phyloP scores from a whole-genome alignment of 2,888 invertebrate genomes.

The Pyrrhia umbra region DNA sequence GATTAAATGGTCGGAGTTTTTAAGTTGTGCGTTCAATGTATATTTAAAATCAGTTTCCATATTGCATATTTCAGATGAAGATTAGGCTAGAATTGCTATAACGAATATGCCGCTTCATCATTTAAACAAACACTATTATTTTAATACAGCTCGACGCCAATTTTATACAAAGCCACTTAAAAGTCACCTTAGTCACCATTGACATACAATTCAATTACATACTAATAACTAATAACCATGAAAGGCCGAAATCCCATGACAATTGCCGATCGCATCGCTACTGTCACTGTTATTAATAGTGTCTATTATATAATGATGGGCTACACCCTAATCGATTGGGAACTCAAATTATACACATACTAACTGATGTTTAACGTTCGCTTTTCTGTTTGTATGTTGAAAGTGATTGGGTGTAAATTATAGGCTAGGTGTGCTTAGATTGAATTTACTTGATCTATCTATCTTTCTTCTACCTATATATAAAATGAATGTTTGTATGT shows the following conservation, averaged over 20 bases:
- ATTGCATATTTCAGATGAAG: too few species aligned
- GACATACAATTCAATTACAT: slow-evolving; percentile 69
- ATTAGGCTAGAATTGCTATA: too few species aligned
- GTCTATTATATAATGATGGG: slow-evolving; percentile 54
- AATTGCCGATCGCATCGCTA: slow-evolving; percentile 61
- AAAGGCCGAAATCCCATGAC: slow-evolving; percentile 71
- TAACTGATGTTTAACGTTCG: neutral
- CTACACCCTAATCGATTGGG: slow-evolving; percentile 28
- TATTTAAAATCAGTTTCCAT: too few species aligned
- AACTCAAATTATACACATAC: slow-evolving; percentile 25
- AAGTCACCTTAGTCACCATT: slow-evolving; percentile 21
- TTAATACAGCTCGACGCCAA: too few species aligned
- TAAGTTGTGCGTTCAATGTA: too few species aligned
- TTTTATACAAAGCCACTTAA: slow-evolving; percentile 3
- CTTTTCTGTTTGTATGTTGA: slow-evolving; percentile 1
- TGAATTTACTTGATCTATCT: too few species aligned
- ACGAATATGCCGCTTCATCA: too few species aligned
- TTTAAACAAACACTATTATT: too few species aligned
- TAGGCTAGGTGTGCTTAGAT: slow-evolving; percentile 3
- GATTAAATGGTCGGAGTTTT: too few species aligned
- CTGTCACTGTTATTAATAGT: slow-evolving; percentile 55
- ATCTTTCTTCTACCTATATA: too few species aligned
- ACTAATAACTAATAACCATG: slow-evolving; percentile 68
- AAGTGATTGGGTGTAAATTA: neutral
- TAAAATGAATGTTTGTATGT: too few species aligned